Evolutionary conservation across 2,888 invertebrate genomes (phyloP).

Genomic region (Phyllotreta striolata): DNA sequence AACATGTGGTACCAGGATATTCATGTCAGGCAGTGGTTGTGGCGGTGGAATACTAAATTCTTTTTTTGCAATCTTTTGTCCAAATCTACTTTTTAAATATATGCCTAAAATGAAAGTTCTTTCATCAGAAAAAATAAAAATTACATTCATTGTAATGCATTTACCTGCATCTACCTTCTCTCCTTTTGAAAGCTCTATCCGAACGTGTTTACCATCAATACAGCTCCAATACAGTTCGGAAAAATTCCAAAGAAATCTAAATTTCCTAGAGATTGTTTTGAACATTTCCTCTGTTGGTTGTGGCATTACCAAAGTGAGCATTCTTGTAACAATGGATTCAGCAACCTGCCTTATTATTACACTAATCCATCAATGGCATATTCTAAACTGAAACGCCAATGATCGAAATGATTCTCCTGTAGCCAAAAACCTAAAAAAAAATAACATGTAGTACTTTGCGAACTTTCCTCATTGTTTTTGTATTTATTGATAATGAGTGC

Average conservation of each 20-base stretch:
- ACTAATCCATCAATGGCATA: constrained; percentile 43
- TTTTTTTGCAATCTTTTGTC: constrained; percentile 34
- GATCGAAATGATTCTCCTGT: constrained; percentile 43
- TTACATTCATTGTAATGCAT: background rate
- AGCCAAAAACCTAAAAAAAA: constrained; percentile 38
- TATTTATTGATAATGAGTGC: constrained; percentile 25
- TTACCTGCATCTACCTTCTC: background rate
- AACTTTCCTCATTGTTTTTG: constrained; percentile 13
- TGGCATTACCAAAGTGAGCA: constrained; percentile 36
- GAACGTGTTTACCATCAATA: constrained; percentile 11
- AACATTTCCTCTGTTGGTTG: constrained; percentile 38
- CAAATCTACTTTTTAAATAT: constrained; percentile 39
- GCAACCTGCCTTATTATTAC: constrained; percentile 40
- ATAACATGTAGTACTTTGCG: constrained; percentile 30
- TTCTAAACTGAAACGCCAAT: constrained; percentile 44
- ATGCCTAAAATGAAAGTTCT: constrained; percentile 37
- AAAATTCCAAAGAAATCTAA: constrained; percentile 38
- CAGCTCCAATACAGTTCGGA: constrained; percentile 36
- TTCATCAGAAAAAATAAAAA: background rate
- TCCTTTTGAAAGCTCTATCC: background rate
- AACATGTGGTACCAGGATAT: constrained; percentile 33
- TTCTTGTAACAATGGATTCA: constrained; percentile 30
- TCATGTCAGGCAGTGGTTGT: constrained; percentile 25
- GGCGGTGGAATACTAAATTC: constrained; percentile 33
- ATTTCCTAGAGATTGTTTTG: constrained; percentile 21